These are phyloP conservation scores for Dipodomys spectabilis DNA, from an alignment of 2,113 vertebrate species.

Conservation along the genomic window DNA sequence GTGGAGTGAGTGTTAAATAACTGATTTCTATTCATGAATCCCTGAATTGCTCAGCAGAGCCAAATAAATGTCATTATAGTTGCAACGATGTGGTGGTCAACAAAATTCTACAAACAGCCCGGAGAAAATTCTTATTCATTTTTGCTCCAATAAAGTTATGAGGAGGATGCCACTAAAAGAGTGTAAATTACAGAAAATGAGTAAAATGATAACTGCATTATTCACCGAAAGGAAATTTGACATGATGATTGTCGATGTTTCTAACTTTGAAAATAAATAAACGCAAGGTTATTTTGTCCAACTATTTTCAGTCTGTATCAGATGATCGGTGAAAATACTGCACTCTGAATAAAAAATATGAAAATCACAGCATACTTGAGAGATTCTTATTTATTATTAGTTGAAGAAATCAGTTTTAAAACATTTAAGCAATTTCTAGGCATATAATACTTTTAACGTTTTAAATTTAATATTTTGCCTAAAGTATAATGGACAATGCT, in stretches of 20 bases:
- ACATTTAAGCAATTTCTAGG: background rate
- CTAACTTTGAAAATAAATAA: constrained; percentile 17
- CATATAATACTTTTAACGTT: background rate
- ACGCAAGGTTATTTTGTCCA: background rate
- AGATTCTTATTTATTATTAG: background rate
- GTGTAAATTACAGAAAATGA: background rate
- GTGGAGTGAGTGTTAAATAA: constrained; percentile 56
- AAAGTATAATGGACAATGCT: background rate
- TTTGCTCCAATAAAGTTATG: constrained; percentile 31
- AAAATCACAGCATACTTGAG: background rate
- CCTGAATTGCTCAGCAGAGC: constrained; percentile 43
- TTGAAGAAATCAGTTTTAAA: constrained; percentile 10
- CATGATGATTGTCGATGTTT: background rate
- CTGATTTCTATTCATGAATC: constrained; percentile 68
- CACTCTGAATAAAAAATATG: background rate
- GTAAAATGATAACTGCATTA: background rate
- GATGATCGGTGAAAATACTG: background rate
- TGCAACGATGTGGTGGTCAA: background rate
- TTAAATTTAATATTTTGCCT: constrained; percentile 23
- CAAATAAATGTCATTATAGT: constrained; percentile 51
- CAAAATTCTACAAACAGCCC: background rate
- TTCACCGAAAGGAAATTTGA: background rate
- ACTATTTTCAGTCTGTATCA: background rate
- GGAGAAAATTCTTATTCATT: background rate
- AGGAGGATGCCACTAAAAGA: background rate